A percentile compares a stretch with the other conserved stretches of the same genome.
Evolutionary conservation across 2,113 vertebrate species (phyloP).

Genomic region (Anhinga rufa): DNA sequence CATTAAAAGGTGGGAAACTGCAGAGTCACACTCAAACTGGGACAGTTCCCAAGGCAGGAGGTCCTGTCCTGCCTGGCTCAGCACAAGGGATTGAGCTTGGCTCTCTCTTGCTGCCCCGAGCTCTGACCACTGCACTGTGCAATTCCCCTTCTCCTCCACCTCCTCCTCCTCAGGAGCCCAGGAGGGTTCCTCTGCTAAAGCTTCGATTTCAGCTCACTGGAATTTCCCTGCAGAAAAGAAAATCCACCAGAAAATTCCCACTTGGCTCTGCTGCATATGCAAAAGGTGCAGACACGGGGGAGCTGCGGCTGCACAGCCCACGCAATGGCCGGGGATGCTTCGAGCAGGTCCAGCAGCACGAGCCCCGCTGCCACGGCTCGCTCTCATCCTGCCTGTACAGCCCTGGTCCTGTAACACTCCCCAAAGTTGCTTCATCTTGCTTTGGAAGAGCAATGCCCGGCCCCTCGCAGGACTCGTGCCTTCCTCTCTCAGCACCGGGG

Average conservation of each 20-base stretch:
- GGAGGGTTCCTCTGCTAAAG: not conserved
- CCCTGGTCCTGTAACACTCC: accelerated
- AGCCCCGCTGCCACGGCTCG: accelerated
- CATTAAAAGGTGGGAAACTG: not conserved
- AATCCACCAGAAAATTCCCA: not conserved
- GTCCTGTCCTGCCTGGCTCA: not conserved
- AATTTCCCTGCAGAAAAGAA: constrained; percentile 21
- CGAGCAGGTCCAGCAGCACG: accelerated
- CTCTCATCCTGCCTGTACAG: not conserved
- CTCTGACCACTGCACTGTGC: not conserved
- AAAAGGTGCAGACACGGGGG: accelerated
- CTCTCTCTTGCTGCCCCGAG: not conserved
- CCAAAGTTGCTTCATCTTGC: not conserved
- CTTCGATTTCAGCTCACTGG: not conserved
- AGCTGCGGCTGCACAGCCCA: accelerated
- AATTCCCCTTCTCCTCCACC: not conserved
- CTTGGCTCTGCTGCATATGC: not conserved
- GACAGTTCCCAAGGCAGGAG: not conserved
- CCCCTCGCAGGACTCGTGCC: accelerated
- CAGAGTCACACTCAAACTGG: not conserved
- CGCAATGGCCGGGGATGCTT: accelerated
- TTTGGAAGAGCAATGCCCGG: not conserved
- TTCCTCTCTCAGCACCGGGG: not conserved
- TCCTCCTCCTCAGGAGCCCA: not conserved
- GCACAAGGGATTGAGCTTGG: not conserved